phyloP scores from a whole-genome alignment of 2,797 vertebrate genomes.

The Brachyrhaphis roseni region DNA sequence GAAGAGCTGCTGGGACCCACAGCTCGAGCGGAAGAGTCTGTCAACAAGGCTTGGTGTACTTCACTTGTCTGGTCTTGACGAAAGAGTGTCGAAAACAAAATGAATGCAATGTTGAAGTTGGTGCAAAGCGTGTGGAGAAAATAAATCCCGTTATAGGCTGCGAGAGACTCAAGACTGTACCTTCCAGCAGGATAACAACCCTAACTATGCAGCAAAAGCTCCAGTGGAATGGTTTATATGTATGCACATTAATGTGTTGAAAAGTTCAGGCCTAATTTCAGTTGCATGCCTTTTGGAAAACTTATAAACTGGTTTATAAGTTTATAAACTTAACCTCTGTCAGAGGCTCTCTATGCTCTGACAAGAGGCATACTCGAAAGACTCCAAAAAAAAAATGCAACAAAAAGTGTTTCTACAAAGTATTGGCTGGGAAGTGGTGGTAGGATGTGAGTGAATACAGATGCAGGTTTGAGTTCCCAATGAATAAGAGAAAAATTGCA shows the following conservation, averaged over 20 bases:
- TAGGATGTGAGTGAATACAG: not conserved
- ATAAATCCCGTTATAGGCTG: not conserved
- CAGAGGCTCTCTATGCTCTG: not conserved
- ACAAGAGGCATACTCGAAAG: not conserved
- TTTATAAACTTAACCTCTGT: no score
- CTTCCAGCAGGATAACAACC: not conserved
- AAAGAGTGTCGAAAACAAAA: not conserved
- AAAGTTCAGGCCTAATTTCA: not conserved
- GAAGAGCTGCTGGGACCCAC: not conserved
- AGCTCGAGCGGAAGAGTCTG: not conserved
- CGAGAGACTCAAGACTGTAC: not conserved
- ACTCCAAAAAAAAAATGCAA: not conserved
- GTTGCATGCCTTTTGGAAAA: not conserved
- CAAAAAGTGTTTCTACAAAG: not conserved
- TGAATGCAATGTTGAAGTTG: not conserved
- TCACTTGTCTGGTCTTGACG: not conserved
- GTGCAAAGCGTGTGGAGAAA: not conserved
- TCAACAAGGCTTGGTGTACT: not conserved
- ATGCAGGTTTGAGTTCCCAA: not conserved
- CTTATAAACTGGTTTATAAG: not conserved
- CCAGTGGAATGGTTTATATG: not conserved
- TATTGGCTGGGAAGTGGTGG: not conserved
- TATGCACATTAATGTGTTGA: not conserved
- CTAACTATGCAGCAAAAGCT: not conserved
- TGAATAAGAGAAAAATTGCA: not conserved